These are phyloP conservation scores for Microchrysa polita DNA, from an alignment of 2,888 invertebrate species.

Conservation along the genomic window DNA sequence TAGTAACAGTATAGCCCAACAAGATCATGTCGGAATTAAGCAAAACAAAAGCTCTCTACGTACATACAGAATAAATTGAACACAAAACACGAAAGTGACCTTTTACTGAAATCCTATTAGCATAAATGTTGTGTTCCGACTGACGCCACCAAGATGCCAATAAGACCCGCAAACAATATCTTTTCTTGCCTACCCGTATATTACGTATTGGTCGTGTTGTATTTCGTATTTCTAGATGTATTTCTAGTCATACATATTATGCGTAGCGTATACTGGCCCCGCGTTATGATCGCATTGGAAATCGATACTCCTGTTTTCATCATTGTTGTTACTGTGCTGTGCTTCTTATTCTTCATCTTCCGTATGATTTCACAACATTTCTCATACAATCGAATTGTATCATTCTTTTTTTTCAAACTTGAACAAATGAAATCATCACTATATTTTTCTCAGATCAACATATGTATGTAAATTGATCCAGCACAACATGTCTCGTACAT, in stretches of 20 bases:
- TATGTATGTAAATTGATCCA: neutral
- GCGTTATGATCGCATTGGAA: constrained; percentile 13
- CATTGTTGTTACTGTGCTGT: constrained; percentile 13
- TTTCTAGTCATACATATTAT: too few species aligned
- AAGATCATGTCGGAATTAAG: too few species aligned
- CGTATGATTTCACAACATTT: too few species aligned
- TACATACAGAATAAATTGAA: too few species aligned
- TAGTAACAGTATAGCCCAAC: too few species aligned
- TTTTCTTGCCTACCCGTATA: constrained; percentile 6
- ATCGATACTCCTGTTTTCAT: constrained; percentile 14
- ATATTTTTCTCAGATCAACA: constrained; percentile 10
- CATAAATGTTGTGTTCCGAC: constrained; percentile 19
- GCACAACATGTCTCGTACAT: too few species aligned
- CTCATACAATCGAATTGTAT: too few species aligned
- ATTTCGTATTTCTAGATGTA: too few species aligned
- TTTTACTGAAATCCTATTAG: constrained; percentile 25
- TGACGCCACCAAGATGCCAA: constrained; percentile 28
- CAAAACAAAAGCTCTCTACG: too few species aligned
- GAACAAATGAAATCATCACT: constrained; percentile 32
- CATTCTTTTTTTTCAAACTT: too few species aligned
- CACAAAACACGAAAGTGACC: constrained; percentile 11
- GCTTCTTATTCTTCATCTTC: neutral
- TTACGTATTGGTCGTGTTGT: too few species aligned
- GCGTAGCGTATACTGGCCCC: too few species aligned
- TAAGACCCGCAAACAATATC: neutral